Evolutionary conservation across 2,797 vertebrate species (phyloP), one percentile per base, ranked within the genome.

Genomic region (Antennarius maculatus): DNA sequence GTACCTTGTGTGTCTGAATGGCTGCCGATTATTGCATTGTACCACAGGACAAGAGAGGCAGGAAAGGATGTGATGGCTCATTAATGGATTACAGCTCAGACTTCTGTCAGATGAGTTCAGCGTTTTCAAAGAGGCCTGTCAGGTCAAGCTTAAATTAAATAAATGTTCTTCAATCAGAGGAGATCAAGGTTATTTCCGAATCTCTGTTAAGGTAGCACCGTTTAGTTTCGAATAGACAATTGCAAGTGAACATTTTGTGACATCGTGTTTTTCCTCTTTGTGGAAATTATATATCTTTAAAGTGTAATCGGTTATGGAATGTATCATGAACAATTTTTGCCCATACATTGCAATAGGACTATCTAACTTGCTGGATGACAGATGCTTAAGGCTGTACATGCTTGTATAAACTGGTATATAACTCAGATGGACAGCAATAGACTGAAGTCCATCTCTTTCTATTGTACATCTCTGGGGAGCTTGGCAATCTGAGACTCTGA

Each of bases 81-180:
- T 76, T 82, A 77, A 74, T 77, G 61, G 59, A 67, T 76, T 61
- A 56, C 63, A 37, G 37, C 48, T 68, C 61, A 57, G 54, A 74
- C 52, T 29, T 74, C 61, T 52, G 55, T 69, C 55, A 66, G 49
- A 72, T 74, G 67, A 74, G 41, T 51, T 75, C 71, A 74, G 50
- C 56, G 67, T 76, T 71, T 79, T 67, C 66, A 73, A 61, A 23
- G 61, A 8, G n/a, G 52, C 29, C 50, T 67, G 69, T 76, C 64
- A 49, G 45, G 50, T 56, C 62, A 61, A 4, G 66, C 54, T 62
- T 52, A 58, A 63, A 65, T 17, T 48, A n/a, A 76, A 76, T 67
- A 63, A 76, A 69, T 71, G 56, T 62, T 61, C 59, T 47, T 34
- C 37, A 62, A 61, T 59, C 53, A 62, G 50, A 68, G 54, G 47